These are phyloP conservation scores for Ammospiza caudacuta DNA, from an alignment of 2,113 vertebrate species.

Conservation along the genomic window DNA sequence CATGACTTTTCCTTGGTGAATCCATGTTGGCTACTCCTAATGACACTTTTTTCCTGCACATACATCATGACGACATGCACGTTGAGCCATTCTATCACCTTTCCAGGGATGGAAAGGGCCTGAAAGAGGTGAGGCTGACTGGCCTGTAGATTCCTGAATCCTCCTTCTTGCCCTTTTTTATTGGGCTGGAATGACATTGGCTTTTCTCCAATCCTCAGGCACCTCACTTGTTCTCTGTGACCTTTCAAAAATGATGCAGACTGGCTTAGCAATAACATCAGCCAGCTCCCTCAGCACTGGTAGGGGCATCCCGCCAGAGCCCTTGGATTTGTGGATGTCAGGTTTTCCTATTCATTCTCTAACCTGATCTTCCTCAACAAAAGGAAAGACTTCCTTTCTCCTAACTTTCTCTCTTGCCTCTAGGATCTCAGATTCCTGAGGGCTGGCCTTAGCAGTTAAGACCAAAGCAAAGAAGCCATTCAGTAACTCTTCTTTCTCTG, in stretches of 20 bases:
- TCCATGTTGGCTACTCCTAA: neutral
- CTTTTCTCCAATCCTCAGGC: neutral
- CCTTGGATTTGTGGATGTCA: neutral
- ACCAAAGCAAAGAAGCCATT: rapidly evolving
- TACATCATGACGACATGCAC: neutral
- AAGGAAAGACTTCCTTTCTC: neutral
- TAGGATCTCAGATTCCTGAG: neutral
- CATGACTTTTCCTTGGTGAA: neutral
- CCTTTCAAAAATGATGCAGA: neutral
- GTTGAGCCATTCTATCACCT: neutral
- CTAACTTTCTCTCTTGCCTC: neutral
- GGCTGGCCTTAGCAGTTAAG: neutral
- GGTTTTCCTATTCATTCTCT: neutral
- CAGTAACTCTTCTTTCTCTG: neutral
- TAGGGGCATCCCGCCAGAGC: neutral
- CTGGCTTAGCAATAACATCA: neutral
- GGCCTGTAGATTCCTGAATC: neutral
- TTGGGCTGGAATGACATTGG: neutral
- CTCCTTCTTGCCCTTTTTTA: neutral
- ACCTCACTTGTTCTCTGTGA: neutral
- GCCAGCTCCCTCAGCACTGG: neutral
- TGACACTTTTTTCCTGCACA: neutral
- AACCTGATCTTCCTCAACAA: neutral
- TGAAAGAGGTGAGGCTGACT: neutral
- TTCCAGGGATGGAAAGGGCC: neutral